Evolutionary conservation across 1,140 invertebrate species (phyloP), one percentile per base, ranked within the genome.

Genomic region (Linepithema humile): DNA sequence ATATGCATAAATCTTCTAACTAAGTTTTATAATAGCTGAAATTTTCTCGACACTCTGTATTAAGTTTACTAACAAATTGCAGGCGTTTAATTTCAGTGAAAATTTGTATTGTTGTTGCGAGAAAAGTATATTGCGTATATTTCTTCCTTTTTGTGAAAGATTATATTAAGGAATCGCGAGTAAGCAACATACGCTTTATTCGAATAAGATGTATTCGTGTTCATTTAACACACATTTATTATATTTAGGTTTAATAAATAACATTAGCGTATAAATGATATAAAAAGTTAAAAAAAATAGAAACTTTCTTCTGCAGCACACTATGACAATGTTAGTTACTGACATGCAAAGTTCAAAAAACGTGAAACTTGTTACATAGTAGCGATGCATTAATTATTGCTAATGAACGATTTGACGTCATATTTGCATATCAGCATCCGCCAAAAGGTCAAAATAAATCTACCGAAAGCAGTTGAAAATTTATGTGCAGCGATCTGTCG

Each of bases 341-440:
- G 29, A 26, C 40, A 59, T 15, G 5, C 29, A 55, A 40, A n/a
- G 12, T 15, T 10, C 4, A n/a, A 20, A 15, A 26, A 59, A 29
- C 26, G n/a, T 67, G 5, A 60, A 26, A 59, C 59, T 64, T 48
- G 15, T 48, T 65, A 65, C 5, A 65, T 43, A 12, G 2, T 72
- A 72, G 12, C 59, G 64, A 72, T 82, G 67, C 59, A 73, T 85
- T 73, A 82, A 73, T 73, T 67, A 85, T 38, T 26, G 29, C 29
- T 48, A 35, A 23, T 38, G 29, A 17, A 38, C 15, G 32, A 57
- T 10, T 32, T 3, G 26, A 67, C 12, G 29, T 53, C 1, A 62
- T 35, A 72, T 70, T 67, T 10, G 40, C 12, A 72, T 10, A 15
- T 72, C 55, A n/a, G 45, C 29, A 40, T 62, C 50, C n/a, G 26